These are phyloP conservation scores for Python bivittatus DNA, from an alignment of 2,113 vertebrate species.

Conservation along the genomic window DNA sequence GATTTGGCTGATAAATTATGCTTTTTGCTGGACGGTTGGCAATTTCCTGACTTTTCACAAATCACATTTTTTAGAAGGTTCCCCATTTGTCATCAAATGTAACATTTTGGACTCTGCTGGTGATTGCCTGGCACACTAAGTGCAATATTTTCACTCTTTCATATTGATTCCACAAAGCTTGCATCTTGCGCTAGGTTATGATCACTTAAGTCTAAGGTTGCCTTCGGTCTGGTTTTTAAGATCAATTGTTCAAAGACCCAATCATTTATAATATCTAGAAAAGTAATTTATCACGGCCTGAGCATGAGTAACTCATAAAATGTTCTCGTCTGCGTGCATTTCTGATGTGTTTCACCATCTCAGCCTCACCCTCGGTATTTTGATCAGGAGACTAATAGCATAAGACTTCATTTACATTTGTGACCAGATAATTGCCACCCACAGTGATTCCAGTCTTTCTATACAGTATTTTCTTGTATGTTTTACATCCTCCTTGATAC, in stretches of 20 bases:
- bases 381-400: background rate
- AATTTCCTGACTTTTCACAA: background rate
- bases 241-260: background rate
- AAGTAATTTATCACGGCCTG: background rate
- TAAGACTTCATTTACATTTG: background rate
- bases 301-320: background rate
- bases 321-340: background rate
- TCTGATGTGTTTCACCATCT: background rate
- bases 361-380: background rate
- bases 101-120: background rate
- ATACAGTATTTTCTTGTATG: background rate
- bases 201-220: background rate
- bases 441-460: background rate
- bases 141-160: background rate
- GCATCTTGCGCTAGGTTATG: background rate
- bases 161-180: background rate
- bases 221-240: background rate
- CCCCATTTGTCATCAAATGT: background rate
- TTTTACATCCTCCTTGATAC: background rate
- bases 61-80: background rate
- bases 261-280: background rate
- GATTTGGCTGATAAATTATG: background rate
- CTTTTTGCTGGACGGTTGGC: background rate
- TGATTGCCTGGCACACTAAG: background rate
- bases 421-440: background rate